phyloP scores from a whole-genome alignment of 2,113 vertebrate genomes.

The Lanius collurio region DNA sequence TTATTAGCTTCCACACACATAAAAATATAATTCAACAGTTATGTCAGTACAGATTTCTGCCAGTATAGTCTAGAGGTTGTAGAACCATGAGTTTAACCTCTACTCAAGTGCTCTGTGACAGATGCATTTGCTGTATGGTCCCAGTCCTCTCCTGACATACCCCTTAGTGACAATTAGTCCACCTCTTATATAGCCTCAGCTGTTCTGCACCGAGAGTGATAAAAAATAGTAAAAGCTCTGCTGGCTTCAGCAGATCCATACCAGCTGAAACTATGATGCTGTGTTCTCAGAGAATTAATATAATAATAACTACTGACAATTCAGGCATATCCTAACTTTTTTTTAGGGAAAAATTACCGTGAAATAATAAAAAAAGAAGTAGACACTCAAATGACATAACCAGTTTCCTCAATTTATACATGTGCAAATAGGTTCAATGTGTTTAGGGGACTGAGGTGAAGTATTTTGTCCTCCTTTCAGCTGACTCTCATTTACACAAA shows the following conservation, averaged over 20 bases:
- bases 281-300: neutral
- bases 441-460: neutral
- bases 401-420: neutral
- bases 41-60: neutral
- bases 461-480: neutral
- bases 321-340: neutral
- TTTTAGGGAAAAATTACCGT: neutral
- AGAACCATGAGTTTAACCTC: neutral
- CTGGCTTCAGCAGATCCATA: neutral
- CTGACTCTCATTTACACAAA: fast-evolving
- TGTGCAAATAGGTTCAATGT: neutral
- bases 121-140: neutral
- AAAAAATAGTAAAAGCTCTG: slow-evolving; percentile 12
- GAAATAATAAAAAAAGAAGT: neutral
- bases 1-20: neutral
- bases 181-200: neutral
- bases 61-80: neutral
- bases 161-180: slow-evolving; percentile 5
- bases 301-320: neutral
- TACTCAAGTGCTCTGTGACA: neutral
- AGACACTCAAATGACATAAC: neutral
- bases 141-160: neutral
- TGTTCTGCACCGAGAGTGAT: neutral
- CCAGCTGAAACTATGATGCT: neutral
- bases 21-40: neutral